Conservation (phyloP, 2,113 vertebrate genomes). For the Sapayoa aenigma region DNA sequence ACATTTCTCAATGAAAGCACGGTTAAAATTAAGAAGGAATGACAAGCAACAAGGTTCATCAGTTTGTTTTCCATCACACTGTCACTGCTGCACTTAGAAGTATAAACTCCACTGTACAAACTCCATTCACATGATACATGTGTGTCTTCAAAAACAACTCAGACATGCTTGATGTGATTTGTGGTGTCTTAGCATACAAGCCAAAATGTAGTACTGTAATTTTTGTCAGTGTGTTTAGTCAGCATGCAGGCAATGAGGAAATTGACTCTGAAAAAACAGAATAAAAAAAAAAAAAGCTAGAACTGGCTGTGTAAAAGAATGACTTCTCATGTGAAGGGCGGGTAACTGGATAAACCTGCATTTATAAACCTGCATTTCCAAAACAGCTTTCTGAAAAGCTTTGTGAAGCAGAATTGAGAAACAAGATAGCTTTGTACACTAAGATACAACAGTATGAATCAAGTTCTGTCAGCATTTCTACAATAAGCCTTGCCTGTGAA, state of each 20-base stretch:
- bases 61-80: not conserved
- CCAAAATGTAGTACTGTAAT: not conserved
- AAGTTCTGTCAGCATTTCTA: not conserved
- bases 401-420: conserved; percentile 45
- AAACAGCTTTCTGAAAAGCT: conserved; percentile 26
- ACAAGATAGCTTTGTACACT: conserved; percentile 10
- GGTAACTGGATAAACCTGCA: conserved; percentile 63
- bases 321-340: not conserved
- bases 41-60: not conserved
- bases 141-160: not conserved
- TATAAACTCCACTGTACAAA: not conserved
- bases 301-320: not conserved
- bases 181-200: not conserved
- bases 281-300: not conserved
- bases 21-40: not conserved
- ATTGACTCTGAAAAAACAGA: not conserved
- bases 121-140: not conserved
- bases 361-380: conserved; percentile 66
- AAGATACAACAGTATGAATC: not conserved
- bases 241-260: not conserved
- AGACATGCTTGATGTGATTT: not conserved
- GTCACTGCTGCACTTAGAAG: not conserved
- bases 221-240: not conserved
- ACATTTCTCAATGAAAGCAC: not conserved
- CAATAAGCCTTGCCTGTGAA: not conserved